These are phyloP conservation scores for Columba livia DNA, from an alignment of 2,113 vertebrate genomes.

Conservation along the genomic window DNA sequence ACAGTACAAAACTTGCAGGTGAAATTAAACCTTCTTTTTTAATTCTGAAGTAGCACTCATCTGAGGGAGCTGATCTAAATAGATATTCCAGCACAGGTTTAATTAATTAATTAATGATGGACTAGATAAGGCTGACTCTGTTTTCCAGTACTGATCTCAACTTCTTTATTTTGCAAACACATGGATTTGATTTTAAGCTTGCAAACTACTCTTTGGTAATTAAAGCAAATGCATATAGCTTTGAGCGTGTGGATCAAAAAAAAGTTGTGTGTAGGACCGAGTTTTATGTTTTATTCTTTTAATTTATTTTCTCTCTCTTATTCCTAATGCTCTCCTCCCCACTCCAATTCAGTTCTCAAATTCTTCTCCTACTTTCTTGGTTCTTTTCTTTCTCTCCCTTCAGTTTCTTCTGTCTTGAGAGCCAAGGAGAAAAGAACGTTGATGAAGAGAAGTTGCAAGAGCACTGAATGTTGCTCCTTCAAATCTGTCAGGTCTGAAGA, in stretches of 20 bases:
- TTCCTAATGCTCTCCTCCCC: not conserved
- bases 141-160: not conserved
- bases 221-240: not conserved
- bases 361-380: not conserved
- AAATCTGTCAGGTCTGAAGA: not conserved
- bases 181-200: not conserved
- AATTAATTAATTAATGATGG: not conserved
- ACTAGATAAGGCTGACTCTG: not conserved
- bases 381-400: not conserved
- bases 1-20: not conserved
- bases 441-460: not conserved
- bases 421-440: not conserved
- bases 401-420: not conserved
- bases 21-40: not conserved
- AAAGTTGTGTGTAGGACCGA: not conserved
- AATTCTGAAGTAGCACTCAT: not conserved
- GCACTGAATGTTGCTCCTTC: not conserved
- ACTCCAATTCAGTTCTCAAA: not conserved
- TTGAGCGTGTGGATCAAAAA: not conserved
- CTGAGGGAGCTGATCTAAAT: not conserved
- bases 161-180: not conserved
- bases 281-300: not conserved
- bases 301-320: not conserved
- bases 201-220: not conserved
- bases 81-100: not conserved